These are phyloP conservation scores for Pelosia muscerda DNA, from an alignment of 2,888 invertebrate species.

Conservation along the genomic window DNA sequence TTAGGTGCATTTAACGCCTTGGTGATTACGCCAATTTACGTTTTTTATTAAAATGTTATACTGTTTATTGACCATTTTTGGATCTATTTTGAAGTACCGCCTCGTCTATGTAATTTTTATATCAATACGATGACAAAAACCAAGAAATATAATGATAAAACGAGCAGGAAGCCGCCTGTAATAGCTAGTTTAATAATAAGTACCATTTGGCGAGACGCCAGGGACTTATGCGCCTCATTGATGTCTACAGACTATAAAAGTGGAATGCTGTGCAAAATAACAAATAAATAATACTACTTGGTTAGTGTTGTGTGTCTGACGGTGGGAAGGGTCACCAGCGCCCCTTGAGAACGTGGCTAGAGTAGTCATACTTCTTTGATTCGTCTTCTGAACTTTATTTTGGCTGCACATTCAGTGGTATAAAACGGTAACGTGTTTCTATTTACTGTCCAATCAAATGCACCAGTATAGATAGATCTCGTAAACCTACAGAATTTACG, in stretches of 20 bases:
- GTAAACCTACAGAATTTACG: neutral
- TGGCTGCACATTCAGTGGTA: neutral
- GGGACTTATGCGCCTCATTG: neutral
- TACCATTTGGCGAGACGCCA: neutral
- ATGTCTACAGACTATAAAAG: neutral
- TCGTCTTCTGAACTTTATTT: too few relatives aligned
- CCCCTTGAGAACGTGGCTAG: neutral
- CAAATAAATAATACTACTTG: neutral
- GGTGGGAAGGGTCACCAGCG: neutral
- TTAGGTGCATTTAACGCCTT: too few relatives aligned
- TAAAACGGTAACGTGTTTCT: neutral
- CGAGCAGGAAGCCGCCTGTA: neutral
- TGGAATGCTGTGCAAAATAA: neutral
- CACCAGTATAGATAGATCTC: neutral
- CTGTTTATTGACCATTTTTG: neutral
- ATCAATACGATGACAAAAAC: neutral
- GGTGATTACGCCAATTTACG: too few relatives aligned
- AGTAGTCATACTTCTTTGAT: neutral
- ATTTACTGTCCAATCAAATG: too few relatives aligned
- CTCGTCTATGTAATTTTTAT: neutral
- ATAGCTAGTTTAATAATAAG: constrained; percentile 4
- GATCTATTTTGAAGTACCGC: neutral
- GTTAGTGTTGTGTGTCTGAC: neutral
- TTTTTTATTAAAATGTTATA: neutral
- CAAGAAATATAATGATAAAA: neutral